Percentiles rank a stretch among this genome's conserved stretches.
Evolutionary conservation across 2,797 vertebrate genomes (phyloP).

Genomic region (Poecilia velifera): DNA sequence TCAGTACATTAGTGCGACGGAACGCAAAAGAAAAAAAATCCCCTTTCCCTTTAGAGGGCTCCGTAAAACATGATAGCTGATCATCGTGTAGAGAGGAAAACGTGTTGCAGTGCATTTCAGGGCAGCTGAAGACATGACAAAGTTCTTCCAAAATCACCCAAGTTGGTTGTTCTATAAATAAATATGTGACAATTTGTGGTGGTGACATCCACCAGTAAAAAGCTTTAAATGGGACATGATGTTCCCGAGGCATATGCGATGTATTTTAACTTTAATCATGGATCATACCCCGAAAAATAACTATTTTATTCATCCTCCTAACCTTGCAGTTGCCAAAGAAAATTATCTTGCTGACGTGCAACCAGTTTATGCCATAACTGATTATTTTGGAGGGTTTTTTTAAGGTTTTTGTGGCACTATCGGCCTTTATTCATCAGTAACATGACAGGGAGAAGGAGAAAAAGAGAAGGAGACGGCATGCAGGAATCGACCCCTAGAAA

Average conservation of each 20-base stretch:
- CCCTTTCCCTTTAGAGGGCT: no score
- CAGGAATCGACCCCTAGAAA: no score
- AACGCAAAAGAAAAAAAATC: no score
- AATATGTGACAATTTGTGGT: neutral
- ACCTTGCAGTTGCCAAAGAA: neutral
- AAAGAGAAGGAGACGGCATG: no score
- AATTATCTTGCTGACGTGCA: neutral
- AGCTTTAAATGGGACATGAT: neutral
- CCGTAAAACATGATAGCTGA: no score
- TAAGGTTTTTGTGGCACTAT: neutral
- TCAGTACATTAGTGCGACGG: no score
- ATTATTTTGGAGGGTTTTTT: no score
- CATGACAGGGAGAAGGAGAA: no score
- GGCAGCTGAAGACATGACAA: neutral
- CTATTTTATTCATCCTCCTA: neutral
- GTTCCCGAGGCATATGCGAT: neutral
- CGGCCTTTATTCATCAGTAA: no score
- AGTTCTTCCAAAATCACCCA: constrained; percentile 4
- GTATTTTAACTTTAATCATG: neutral
- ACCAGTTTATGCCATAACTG: neutral
- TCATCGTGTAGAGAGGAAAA: constrained; percentile 39
- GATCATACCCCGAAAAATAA: neutral
- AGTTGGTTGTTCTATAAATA: neutral
- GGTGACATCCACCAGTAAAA: neutral
- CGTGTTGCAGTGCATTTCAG: neutral